Percentiles rank a stretch among this genome's conserved stretches.
These are phyloP conservation scores for Plestiodon gilberti DNA, from an alignment of 2,113 vertebrate genomes.

Conservation along the genomic window DNA sequence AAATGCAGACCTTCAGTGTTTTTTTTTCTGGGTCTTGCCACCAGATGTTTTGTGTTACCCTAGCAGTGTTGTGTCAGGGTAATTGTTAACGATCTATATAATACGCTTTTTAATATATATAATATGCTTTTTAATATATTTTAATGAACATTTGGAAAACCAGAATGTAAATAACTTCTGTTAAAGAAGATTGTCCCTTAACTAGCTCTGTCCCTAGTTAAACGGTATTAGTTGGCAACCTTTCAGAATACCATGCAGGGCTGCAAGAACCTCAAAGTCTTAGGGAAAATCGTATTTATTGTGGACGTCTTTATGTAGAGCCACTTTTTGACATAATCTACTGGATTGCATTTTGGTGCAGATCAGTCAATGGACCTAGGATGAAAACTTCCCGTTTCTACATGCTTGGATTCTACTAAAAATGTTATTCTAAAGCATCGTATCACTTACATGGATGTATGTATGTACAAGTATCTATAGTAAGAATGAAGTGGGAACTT, in stretches of 20 bases:
- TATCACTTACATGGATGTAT: not conserved
- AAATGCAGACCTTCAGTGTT: not conserved
- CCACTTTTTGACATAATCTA: not conserved
- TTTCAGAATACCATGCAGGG: too few species aligned
- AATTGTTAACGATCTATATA: too few species aligned
- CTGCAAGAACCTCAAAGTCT: too few species aligned
- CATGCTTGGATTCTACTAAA: not conserved
- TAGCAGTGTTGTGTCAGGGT: not conserved
- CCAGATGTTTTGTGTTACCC: not conserved
- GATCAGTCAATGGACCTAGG: not conserved
- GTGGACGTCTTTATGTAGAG: not conserved
- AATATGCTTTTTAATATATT: too few species aligned
- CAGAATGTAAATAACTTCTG: too few species aligned
- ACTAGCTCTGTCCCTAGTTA: too few species aligned
- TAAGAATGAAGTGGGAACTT: not conserved
- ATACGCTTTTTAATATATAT: too few species aligned
- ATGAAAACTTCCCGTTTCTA: not conserved
- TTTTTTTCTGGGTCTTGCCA: not conserved
- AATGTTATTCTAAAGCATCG: not conserved
- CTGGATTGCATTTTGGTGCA: not conserved
- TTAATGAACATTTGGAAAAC: too few species aligned
- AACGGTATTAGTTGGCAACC: too few species aligned
- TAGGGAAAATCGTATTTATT: too few species aligned
- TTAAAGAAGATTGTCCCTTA: too few species aligned
- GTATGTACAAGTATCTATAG: not conserved